Base-by-base conservation (phyloP, 2,888 invertebrate genomes). In the Synanthedon vespiformis region DNA sequence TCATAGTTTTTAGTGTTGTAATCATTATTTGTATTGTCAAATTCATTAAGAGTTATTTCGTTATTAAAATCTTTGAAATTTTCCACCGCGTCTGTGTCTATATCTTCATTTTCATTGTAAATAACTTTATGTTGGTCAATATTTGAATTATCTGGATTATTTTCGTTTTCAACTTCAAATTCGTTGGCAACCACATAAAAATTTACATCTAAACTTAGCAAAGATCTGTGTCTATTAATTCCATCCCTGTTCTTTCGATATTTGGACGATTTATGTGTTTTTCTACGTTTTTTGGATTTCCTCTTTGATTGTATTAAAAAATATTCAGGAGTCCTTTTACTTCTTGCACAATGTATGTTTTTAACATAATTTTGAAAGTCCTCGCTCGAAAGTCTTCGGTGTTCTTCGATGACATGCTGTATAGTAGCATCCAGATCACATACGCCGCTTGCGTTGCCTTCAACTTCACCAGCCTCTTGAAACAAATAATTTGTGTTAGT, bases 381-480 rank as follows among this genome's bases (percentile, higher is more conserved):
- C 1, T 54, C 40, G 22, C 48, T 40, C 0, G 60, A 22, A 48
- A 72, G 16, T 2, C 49, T 53, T 1, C 52, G 53, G n/a, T 65
- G 61, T 1, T 61, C 50, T 0, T 56, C 54, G 5, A 59, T 14
- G 11, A 75, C 56, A 48, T 69, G 62, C 3, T 63, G 54, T 49
- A 58, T 57, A 0, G 77, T 77, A 4, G 68, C 67, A 51, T 64
- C 57, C 22, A 79, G 58, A 57, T 79, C 72, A 54, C 79, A 80
- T 3, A 77, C 51, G 48, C 59, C 54, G 51, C 18, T 48, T 47
- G 63, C 49, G 16, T 18, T 16, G 12, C 16, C 11, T 4, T 48
- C 1, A 14, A 57, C 12, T 47, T 71, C 68, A 65, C 61, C 57
- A 60, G 66, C 68, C 78, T 81, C 80, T 81, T 80, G 78, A 77